A percentile compares a stretch with the other conserved stretches of the same genome.
Conservation (phyloP, 2,888 invertebrate genomes). For the Tanypteryx hageni region DNA sequence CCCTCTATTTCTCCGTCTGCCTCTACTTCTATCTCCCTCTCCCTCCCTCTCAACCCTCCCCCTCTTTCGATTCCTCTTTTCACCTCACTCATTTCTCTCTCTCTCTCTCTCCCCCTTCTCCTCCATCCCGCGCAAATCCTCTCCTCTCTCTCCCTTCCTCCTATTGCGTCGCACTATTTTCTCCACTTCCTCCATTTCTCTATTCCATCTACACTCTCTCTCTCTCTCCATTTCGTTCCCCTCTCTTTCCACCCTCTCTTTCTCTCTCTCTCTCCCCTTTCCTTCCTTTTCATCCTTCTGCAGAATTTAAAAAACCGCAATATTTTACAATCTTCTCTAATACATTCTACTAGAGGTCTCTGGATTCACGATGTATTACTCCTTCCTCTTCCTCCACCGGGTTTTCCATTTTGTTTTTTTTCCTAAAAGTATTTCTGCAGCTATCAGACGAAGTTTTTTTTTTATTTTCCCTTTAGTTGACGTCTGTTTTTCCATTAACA, state of each 20-base stretch:
- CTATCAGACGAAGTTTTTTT: no score
- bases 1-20: background rate
- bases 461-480: no score
- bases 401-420: background rate
- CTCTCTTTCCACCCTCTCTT: background rate
- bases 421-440: no score
- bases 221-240: background rate
- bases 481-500: no score
- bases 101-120: background rate
- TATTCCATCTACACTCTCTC: background rate
- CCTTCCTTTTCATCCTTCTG: background rate
- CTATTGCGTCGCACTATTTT: background rate
- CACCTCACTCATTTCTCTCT: background rate
- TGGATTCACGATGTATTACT: background rate
- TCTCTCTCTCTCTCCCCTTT: background rate
- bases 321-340: conserved; percentile 3
- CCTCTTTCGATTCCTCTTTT: background rate
- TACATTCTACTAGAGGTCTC: background rate
- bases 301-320: background rate
- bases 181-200: background rate
- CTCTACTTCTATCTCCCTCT: background rate
- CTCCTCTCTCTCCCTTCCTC: background rate
- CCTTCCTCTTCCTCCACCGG: background rate
- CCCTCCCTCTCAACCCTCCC: background rate
- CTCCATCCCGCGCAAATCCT: background rate